These are phyloP conservation scores for Merluccius polli DNA, from an alignment of 2,797 vertebrate species.

Conservation along the genomic window DNA sequence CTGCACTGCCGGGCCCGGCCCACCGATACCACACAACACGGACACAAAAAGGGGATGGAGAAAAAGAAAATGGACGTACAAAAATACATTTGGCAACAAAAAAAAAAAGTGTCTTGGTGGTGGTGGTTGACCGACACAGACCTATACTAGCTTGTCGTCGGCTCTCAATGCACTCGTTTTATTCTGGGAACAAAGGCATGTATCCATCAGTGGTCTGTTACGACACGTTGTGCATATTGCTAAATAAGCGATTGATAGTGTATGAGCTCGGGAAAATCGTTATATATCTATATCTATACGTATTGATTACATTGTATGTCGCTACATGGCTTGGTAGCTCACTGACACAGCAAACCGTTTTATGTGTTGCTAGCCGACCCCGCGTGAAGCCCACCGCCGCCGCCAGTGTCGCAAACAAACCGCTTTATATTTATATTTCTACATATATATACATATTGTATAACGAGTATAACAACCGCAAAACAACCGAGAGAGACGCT, in stretches of 20 bases:
- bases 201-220: not conserved
- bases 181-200: not conserved
- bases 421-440: too few species aligned
- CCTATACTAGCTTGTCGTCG: not conserved
- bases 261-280: not conserved
- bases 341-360: not conserved
- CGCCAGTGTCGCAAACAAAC: not conserved
- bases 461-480: too few species aligned
- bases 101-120: not conserved
- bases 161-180: not conserved
- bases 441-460: too few species aligned
- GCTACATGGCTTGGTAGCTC: not conserved
- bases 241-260: not conserved
- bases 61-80: not conserved
- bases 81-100: not conserved
- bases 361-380: constrained; percentile 12
- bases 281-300: too few species aligned
- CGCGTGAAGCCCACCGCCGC: not conserved
- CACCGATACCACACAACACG: not conserved
- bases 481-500: not conserved
- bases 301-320: not conserved
- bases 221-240: not conserved
- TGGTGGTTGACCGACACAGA: too few species aligned
- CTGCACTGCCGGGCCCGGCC: not conserved
- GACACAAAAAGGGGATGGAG: not conserved